Conservation (phyloP, 2,113 vertebrate genomes). For the Gallinago jamesoni region DNA sequence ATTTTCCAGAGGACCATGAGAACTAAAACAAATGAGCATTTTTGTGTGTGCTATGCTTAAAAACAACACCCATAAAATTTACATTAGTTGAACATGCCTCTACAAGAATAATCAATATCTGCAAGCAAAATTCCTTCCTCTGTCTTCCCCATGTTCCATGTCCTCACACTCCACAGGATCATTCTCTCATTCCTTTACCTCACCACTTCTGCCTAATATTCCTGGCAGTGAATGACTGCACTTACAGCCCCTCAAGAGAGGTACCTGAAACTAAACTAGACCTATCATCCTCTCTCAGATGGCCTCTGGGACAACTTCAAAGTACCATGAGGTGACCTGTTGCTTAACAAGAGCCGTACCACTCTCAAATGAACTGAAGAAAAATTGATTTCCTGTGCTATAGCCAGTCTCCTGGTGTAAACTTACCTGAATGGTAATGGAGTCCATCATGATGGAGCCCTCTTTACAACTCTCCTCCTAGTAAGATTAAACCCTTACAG, state of each 20-base stretch:
- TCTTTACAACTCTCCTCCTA: background rate
- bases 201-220: background rate
- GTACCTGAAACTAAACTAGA: background rate
- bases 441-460: background rate
- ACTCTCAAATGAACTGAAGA: background rate
- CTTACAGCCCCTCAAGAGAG: background rate
- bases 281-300: background rate
- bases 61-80: background rate
- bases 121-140: background rate
- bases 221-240: background rate
- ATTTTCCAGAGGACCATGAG: background rate
- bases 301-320: background rate
- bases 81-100: background rate
- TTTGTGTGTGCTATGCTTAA: background rate
- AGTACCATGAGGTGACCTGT: background rate
- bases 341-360: background rate
- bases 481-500: background rate
- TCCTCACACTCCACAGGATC: background rate
- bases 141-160: background rate
- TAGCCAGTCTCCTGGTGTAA: background rate
- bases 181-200: background rate
- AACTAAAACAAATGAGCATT: background rate
- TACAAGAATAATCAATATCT: background rate
- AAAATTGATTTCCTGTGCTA: background rate
- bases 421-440: background rate